Conservation (phyloP, 2,113 vertebrate genomes). For the Setophaga kirtlandii region DNA sequence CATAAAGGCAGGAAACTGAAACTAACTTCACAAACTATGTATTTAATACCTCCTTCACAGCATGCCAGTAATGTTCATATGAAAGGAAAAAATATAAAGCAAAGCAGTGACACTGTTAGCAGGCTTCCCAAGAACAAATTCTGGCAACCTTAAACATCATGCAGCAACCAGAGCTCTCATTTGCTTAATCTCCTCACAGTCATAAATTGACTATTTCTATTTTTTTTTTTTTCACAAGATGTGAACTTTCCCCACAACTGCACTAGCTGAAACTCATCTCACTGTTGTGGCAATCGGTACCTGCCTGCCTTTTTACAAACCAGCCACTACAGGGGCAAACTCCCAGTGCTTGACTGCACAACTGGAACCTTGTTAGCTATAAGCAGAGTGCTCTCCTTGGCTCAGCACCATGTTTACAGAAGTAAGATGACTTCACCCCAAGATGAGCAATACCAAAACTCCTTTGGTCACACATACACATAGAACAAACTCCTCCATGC, state of each 20-base stretch:
- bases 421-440: neutral
- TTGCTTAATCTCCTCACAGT: neutral
- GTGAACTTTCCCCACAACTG: neutral
- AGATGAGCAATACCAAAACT: conserved; percentile 50
- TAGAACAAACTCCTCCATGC: neutral
- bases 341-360: neutral
- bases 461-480: neutral
- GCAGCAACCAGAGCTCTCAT: neutral
- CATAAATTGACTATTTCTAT: neutral
- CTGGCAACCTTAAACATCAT: neutral
- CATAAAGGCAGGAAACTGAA: neutral
- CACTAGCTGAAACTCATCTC: neutral
- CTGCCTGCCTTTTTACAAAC: neutral
- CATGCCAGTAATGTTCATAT: neutral
- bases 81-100: neutral
- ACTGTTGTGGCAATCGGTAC: neutral
- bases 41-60: neutral
- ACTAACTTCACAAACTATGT: neutral
- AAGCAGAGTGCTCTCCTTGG: neutral
- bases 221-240: neutral
- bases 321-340: neutral
- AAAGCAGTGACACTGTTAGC: neutral
- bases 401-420: neutral
- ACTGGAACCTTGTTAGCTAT: neutral
- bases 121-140: neutral